Evolutionary conservation across 2,113 vertebrate genomes (phyloP).

Genomic region (Poecile atricapillus): DNA sequence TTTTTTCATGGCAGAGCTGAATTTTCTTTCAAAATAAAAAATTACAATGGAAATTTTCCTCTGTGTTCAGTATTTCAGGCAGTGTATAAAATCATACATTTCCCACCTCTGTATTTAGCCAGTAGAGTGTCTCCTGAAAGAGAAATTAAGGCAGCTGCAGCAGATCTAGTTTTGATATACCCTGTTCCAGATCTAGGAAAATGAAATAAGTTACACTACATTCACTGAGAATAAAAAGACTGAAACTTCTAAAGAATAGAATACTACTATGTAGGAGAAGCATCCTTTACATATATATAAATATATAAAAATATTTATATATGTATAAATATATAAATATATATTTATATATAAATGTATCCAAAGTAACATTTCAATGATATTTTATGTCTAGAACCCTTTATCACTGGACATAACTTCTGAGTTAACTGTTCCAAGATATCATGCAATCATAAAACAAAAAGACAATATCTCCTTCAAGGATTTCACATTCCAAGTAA

Average conservation of each 20-base stretch:
- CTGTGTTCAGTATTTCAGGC: background rate
- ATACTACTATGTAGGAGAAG: background rate
- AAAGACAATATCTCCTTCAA: background rate
- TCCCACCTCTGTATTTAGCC: conserved; percentile 80
- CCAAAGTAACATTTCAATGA: background rate
- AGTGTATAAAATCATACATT: background rate
- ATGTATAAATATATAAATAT: no score
- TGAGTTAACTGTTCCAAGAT: background rate
- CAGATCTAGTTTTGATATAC: conserved; percentile 62
- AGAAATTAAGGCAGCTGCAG: conserved; percentile 70
- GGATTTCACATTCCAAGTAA: background rate
- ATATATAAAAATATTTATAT: no score
- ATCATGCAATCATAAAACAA: background rate
- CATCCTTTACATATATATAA: background rate
- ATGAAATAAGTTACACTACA: background rate
- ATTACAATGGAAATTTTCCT: background rate
- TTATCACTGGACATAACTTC: background rate
- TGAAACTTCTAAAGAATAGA: background rate
- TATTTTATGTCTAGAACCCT: background rate
- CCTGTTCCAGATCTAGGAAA: conserved; percentile 62
- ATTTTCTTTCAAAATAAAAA: background rate
- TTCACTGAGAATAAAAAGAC: background rate
- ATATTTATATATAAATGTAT: background rate
- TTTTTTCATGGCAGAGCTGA: background rate
- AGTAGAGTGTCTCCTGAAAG: conserved; percentile 77